Base-by-base conservation (phyloP, 92 coral and sea anemone genomes). In the Phymanthus crucifer region DNA sequence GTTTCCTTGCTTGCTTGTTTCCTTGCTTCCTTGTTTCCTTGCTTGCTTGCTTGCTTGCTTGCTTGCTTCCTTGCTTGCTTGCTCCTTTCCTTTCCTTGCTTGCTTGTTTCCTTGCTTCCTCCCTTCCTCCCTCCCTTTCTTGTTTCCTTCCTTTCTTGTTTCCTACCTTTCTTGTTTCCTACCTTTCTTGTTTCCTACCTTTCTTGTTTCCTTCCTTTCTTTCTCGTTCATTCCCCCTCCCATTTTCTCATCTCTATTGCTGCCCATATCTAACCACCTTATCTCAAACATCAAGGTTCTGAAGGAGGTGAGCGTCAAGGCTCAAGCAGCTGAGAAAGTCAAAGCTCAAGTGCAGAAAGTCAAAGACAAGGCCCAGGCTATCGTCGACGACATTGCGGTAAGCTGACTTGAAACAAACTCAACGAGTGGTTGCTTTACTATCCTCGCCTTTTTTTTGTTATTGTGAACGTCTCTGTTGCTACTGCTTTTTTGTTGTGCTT, bases 331-430 rank as follows among this genome's bases (percentile, higher is more conserved):
- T 0, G 98, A 95, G 75, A 95, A 95, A 79, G 98, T 95, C 67
- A 95, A 95, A 81, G 94, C 91, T 23, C 98, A 95, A 82, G 98
- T 95, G 16, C 97, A 95, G 88, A 95, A 95, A 89, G 98, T 95
- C 74, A 95, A 95, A 52, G 98, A 95, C 83, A 95, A 95, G 68
- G 98, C 98, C 0, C 98, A 95, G 74, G 93, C 94, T 52, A 95
- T 95, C 50, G 99, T 95, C 37, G 99, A 95, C 66, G 99, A 91
- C 34, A 95, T 95, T 73, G 99, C 97, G 72, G 99, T 95, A 74
- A 89, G 93, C 86, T 40, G 40, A 26, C 56, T 23, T 54, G 1
- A 54, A 21, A 21, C n/a, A 8, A 21, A 9, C 5, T 21, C 9
- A 16, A 54, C n/a, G 14, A 54, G 48, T 43, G 1, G 18, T 43